phyloP scores from a whole-genome alignment of 2,113 vertebrate species.

The Crypturellus undulatus region DNA sequence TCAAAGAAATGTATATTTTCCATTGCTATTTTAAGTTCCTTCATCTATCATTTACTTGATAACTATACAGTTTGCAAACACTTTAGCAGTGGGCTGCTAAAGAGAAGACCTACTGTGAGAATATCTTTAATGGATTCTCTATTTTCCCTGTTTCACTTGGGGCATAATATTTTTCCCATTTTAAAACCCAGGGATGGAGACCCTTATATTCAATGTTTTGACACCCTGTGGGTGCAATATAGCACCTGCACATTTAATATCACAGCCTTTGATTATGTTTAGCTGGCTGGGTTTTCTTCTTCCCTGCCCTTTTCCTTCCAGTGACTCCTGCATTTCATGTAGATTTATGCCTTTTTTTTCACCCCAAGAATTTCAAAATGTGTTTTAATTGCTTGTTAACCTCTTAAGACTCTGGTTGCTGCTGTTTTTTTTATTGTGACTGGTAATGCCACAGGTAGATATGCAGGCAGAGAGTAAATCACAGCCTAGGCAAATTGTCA shows the following conservation, averaged over 20 bases:
- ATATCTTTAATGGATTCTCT: conserved; percentile 61
- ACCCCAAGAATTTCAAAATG: conserved; percentile 11
- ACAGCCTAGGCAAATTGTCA: not conserved
- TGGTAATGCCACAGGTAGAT: not conserved
- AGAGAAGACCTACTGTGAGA: conserved; percentile 45
- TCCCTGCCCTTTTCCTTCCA: not conserved
- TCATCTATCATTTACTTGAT: conserved; percentile 35
- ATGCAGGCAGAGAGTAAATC: not conserved
- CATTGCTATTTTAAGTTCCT: conserved; percentile 57
- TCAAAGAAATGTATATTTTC: conserved; percentile 21
- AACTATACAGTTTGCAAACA: conserved; percentile 28
- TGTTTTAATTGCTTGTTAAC: conserved; percentile 21
- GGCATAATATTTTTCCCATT: conserved; percentile 27
- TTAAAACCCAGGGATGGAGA: conserved; percentile 28
- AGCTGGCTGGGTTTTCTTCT: conserved; percentile 29
- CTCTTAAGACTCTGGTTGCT: not conserved
- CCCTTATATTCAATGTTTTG: conserved; percentile 32
- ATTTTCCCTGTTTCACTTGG: not conserved
- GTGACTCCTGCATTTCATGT: not conserved
- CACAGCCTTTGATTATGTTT: conserved; percentile 45
- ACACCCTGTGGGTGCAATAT: conserved; percentile 25
- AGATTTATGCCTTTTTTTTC: conserved; percentile 36
- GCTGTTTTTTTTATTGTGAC: not conserved
- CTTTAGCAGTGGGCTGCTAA: conserved; percentile 6
- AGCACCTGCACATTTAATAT: conserved; percentile 40